Evolutionary conservation across 30 jellyfish, hydroid and myxozoan genomes (phyloP).

Genomic region (Hydractinia symbiolongicarpus): DNA sequence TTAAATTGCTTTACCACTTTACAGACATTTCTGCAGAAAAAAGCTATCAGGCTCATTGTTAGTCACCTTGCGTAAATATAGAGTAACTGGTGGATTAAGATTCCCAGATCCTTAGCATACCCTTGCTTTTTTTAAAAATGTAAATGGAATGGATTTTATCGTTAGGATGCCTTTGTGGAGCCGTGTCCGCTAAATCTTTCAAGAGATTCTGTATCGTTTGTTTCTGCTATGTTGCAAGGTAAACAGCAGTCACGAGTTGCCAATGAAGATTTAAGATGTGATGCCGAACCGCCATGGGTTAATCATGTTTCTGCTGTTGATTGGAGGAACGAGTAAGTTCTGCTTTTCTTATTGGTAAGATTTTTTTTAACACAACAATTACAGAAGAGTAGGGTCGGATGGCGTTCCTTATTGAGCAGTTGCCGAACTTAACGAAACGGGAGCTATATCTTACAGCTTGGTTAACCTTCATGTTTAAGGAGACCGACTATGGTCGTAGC

Average conservation of each 20-base stretch:
- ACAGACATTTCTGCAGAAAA: too few relatives aligned
- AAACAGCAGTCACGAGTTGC: constrained; percentile 10
- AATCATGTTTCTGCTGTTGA: constrained; percentile 43
- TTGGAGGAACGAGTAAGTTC: constrained; percentile 61
- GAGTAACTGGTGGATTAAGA: too few relatives aligned
- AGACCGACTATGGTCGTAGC: too few relatives aligned
- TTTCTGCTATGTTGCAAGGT: constrained; percentile 22
- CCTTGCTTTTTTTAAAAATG: not conserved
- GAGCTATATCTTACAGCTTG: too few relatives aligned
- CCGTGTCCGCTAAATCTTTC: constrained; percentile 40
- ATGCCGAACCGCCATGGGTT: constrained; percentile 59
- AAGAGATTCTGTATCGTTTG: not conserved
- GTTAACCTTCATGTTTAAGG: too few relatives aligned
- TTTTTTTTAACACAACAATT: not conserved
- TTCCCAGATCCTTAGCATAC: too few relatives aligned
- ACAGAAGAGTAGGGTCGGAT: too few relatives aligned
- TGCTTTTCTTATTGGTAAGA: not conserved
- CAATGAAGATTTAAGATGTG: constrained; percentile 29
- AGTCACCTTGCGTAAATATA: too few relatives aligned
- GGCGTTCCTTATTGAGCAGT: too few relatives aligned
- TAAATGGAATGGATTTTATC: not conserved
- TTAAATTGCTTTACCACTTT: too few relatives aligned
- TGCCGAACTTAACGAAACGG: too few relatives aligned
- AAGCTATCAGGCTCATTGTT: too few relatives aligned
- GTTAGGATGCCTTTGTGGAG: constrained; percentile 56